Evolutionary conservation across 2,888 invertebrate species (phyloP), one percentile per base, ranked within the genome.

Genomic region (Rotaria socialis): DNA sequence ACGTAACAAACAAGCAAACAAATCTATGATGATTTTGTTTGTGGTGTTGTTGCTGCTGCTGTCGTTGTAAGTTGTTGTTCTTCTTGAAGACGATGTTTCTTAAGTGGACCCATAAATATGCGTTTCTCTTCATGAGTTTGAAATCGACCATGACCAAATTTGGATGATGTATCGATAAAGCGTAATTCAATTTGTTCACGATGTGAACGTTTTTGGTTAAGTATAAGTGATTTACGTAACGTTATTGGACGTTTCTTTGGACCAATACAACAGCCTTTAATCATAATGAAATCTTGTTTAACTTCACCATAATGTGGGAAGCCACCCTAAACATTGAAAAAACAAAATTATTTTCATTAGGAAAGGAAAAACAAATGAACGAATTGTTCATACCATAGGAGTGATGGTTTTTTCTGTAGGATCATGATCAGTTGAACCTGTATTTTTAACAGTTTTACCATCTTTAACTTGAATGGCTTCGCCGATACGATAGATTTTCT

Each of bases 231-330:
- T 94, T 95, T 89, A 91, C 97, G 94, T 88, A 97, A 93, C 86
- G 98, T 98, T 89, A 99, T 95, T 85, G 97, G 95, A 89, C 98
- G 94, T 92, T 98, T 99, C 93, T 96, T 97, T 88, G 96, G 95
- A 89, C 98, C 98, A 93, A 96, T 94, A 90, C 95, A 95, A 90
- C 96, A 96, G 88, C 98, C 98, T 92, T 96, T 97, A 89, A 98
- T 93, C 98, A 99, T 98, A 89, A 99, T 92, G 91, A 95, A 99
- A 92, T 99, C 99, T 91, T 98, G 96, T 92, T 97, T 97, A 75
- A 99, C 97, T 92, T 97, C 96, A 92, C 99, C 99, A 92, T 99
- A 99, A 91, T 99, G 98, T 88, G 97, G 97, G 93, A 99, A 99
- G 88, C 99, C 99, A 92, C 99, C 99, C 92, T 92, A 88, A 86